A percentile compares a stretch with the other conserved stretches of the same genome.
Evolutionary conservation across 2,113 vertebrate genomes (phyloP).

Genomic region (Thryonomys swinderianus): DNA sequence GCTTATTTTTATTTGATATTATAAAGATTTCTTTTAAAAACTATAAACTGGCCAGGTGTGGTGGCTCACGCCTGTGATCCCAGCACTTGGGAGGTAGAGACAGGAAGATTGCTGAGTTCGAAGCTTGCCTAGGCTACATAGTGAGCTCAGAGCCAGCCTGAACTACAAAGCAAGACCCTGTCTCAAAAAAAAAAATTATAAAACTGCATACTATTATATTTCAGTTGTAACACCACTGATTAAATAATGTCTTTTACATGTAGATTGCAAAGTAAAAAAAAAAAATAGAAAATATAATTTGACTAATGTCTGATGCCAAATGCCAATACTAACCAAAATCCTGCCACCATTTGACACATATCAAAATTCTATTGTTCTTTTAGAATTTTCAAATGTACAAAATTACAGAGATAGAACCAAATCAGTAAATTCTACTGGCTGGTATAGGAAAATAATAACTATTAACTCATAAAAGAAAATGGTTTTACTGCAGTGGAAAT

Average conservation of each 20-base stretch:
- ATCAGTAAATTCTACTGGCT: not conserved
- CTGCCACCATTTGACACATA: not conserved
- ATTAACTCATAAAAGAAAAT: not conserved
- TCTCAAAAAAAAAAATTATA: too few species aligned
- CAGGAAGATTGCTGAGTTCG: too few species aligned
- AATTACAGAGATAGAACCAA: not conserved
- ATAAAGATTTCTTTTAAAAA: too few species aligned
- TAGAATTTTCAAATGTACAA: not conserved
- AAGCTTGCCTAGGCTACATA: too few species aligned
- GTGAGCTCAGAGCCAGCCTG: too few species aligned
- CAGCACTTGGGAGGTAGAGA: too few species aligned
- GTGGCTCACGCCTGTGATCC: too few species aligned
- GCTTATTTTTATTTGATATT: too few species aligned
- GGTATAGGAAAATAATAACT: not conserved
- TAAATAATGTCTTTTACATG: not conserved
- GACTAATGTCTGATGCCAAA: not conserved
- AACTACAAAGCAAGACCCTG: too few species aligned
- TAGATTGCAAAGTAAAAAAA: not conserved
- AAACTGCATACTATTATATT: not conserved
- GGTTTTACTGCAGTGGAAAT: not conserved
- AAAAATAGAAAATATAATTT: not conserved
- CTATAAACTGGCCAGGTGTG: too few species aligned
- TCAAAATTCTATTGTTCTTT: not conserved
- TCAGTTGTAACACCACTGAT: not conserved
- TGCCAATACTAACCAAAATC: not conserved